Conservation (phyloP, 2,888 invertebrate genomes). For the Anagyrus pseudococci region DNA sequence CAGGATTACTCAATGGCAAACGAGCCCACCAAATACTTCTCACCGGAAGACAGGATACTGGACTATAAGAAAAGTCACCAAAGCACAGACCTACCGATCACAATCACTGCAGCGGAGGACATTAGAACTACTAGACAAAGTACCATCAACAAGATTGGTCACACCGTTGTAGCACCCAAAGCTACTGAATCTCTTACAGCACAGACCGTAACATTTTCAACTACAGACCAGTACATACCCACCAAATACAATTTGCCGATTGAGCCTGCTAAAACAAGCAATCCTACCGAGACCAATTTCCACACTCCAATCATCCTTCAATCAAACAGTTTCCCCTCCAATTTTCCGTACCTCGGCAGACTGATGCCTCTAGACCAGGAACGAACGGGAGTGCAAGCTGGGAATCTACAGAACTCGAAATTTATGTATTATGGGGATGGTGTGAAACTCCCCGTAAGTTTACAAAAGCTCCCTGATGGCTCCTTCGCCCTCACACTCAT, state of each 20-base stretch:
- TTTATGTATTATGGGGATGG: constrained; percentile 53
- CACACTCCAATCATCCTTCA: background rate
- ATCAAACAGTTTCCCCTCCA: background rate
- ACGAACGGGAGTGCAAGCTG: constrained; percentile 3
- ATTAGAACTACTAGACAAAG: background rate
- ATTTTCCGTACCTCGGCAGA: constrained; percentile 42
- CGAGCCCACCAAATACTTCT: constrained; percentile 43
- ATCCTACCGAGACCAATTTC: background rate
- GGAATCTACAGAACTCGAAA: constrained; percentile 37
- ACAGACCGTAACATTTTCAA: background rate
- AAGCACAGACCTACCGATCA: background rate
- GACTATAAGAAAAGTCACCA: constrained; percentile 45
- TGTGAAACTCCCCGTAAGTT: constrained; percentile 51
- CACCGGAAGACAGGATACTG: constrained; percentile 40
- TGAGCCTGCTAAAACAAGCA: background rate
- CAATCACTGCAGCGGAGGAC: background rate
- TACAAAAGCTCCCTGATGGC: constrained; percentile 49
- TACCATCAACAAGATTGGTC: background rate
- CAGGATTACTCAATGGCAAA: background rate
- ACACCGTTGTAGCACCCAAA: background rate
- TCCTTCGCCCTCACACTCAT: constrained; percentile 51
- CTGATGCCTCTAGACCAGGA: constrained; percentile 39
- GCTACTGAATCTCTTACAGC: background rate
- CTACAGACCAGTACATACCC: background rate
- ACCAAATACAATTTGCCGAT: background rate